Evolutionary conservation across 2,797 vertebrate species (phyloP).

Genomic region (Triplophysa bombifrons): DNA sequence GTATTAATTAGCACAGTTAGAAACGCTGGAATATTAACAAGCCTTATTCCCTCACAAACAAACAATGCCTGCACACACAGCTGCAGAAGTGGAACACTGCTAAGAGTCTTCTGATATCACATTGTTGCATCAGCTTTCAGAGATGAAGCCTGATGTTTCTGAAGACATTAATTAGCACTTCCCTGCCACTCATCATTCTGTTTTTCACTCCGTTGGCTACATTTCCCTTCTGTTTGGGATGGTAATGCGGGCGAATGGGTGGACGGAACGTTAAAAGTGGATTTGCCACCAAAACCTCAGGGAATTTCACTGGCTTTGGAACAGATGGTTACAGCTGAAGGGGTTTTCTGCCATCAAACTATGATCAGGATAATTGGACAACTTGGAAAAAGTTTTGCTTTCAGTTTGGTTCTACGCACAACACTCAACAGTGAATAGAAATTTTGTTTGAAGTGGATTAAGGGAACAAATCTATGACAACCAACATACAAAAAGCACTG

Average conservation of each 20-base stretch:
- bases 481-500: not conserved
- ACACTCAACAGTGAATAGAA: not conserved
- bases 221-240: conserved; percentile 61
- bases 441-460: not conserved
- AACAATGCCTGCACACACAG: not conserved
- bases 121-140: conserved; percentile 70
- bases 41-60: not conserved
- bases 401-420: conserved; percentile 59
- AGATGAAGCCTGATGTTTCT: conserved; percentile 72
- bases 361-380: conserved; percentile 79
- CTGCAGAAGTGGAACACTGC: not conserved
- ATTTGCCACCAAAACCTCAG: conserved; percentile 70
- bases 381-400: conserved; percentile 70
- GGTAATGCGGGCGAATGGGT: conserved; percentile 67
- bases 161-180: conserved; percentile 72
- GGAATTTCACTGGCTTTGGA: conserved; percentile 73
- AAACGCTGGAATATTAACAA: not conserved
- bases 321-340: conserved; percentile 76
- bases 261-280: conserved; percentile 66
- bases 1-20: not conserved
- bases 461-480: no score
- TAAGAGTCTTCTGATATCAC: conserved; percentile 68
- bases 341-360: conserved; percentile 64
- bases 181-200: conserved; percentile 76
- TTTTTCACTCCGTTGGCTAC: conserved; percentile 75